Percentiles rank a stretch among this genome's conserved stretches.
Conservation (phyloP, 2,113 vertebrate species). For the Aplodontia rufa region DNA sequence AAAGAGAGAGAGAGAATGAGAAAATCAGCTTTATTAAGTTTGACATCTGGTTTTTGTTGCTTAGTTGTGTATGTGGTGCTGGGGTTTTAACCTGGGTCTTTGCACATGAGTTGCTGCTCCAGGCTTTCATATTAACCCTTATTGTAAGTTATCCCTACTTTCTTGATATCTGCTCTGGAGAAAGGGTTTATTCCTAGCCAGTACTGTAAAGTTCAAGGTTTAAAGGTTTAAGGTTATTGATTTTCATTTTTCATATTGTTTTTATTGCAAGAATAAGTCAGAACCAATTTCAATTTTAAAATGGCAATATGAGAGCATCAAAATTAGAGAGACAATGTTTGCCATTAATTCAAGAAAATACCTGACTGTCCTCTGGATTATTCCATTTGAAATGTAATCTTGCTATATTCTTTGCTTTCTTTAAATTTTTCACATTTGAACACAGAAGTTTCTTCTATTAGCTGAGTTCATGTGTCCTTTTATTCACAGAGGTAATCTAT, state of each 20-base stretch:
- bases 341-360: neutral
- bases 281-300: neutral
- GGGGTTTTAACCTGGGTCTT: too few relatives aligned
- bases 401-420: neutral
- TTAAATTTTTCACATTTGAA: neutral
- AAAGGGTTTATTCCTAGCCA: neutral
- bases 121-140: too few relatives aligned
- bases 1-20: too few relatives aligned
- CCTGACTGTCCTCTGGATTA: neutral
- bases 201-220: neutral
- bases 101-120: too few relatives aligned
- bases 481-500: neutral
- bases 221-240: neutral
- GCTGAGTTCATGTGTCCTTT: neutral
- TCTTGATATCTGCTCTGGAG: neutral
- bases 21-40: too few relatives aligned
- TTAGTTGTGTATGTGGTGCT: too few relatives aligned
- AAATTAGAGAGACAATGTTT: neutral
- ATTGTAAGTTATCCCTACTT: neutral
- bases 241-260: neutral
- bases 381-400: neutral
- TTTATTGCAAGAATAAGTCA: neutral
- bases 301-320: neutral
- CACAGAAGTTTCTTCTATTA: neutral
- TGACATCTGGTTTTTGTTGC: too few relatives aligned